A percentile compares a stretch with the other conserved stretches of the same genome.
phyloP scores from a whole-genome alignment of 1,140 invertebrate species.

The Pseudomyrmex flavicornis region DNA sequence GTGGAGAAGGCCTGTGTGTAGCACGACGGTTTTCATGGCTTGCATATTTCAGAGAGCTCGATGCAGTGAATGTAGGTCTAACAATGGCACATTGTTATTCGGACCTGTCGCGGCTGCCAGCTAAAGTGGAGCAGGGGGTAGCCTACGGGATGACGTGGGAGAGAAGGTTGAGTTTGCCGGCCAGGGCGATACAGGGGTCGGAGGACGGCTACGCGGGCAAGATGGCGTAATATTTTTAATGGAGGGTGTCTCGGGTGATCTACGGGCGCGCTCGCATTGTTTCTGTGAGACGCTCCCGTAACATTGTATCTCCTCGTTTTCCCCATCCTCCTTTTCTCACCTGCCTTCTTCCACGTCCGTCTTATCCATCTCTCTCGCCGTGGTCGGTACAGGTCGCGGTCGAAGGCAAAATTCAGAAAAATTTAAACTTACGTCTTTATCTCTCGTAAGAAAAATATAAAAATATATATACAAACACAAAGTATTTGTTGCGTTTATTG shows the following conservation, averaged over 20 bases:
- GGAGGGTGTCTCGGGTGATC: slow-evolving; percentile 72
- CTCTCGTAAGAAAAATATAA: neutral
- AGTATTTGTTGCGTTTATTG: too few relatives aligned
- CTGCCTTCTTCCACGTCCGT: slow-evolving; percentile 4
- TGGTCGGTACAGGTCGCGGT: neutral
- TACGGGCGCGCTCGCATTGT: slow-evolving; percentile 70
- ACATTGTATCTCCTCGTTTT: slow-evolving; percentile 49
- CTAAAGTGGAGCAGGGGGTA: slow-evolving; percentile 47
- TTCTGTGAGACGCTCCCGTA: slow-evolving; percentile 59
- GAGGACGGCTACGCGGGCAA: slow-evolving; percentile 57
- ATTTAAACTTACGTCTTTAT: neutral
- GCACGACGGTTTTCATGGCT: slow-evolving; percentile 43
- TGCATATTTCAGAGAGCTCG: slow-evolving; percentile 60
- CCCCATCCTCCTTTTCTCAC: slow-evolving; percentile 36
- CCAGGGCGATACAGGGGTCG: slow-evolving; percentile 8
- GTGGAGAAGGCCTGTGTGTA: slow-evolving; percentile 22
- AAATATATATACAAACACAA: neutral
- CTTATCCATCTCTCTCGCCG: neutral
- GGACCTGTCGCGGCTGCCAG: slow-evolving; percentile 61
- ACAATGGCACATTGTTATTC: slow-evolving; percentile 72
- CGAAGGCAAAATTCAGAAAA: slow-evolving; percentile 8
- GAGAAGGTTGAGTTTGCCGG: slow-evolving; percentile 1
- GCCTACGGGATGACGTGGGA: neutral
- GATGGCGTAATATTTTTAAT: slow-evolving; percentile 78
- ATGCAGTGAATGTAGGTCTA: slow-evolving; percentile 55